Evolutionary conservation across 2,113 vertebrate genomes (phyloP).

Genomic region (Elaphurus davidianus): DNA sequence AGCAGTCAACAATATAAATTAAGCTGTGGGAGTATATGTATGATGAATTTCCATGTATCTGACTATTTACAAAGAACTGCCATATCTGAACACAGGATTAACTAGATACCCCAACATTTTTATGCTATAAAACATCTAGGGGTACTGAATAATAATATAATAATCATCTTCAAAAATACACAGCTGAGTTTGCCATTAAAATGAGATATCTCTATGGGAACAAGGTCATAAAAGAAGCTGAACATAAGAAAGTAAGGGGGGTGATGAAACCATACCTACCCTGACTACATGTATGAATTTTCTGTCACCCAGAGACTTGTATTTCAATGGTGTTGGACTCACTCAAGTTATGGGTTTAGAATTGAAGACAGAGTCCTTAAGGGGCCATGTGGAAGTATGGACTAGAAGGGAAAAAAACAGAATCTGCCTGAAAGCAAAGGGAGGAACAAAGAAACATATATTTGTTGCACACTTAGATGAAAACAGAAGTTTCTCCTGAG

Average conservation of each 20-base stretch:
- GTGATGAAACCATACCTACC: too few relatives aligned
- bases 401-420: not conserved
- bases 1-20: not conserved
- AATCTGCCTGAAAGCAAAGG: not conserved
- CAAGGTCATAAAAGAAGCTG: not conserved
- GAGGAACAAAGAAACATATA: not conserved
- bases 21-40: not conserved
- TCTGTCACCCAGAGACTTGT: not conserved
- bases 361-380: not conserved
- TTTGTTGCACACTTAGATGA: not conserved
- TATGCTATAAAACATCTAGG: not conserved
- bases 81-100: not conserved
- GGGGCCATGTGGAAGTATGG: not conserved
- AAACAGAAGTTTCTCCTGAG: not conserved
- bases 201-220: not conserved
- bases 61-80: not conserved
- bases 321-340: not conserved
- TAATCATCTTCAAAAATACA: not conserved
- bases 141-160: not conserved
- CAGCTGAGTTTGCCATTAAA: not conserved
- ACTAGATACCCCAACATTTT: not conserved
- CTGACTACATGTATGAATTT: not conserved
- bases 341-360: not conserved
- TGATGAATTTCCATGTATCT: not conserved
- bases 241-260: not conserved